Evolutionary conservation across 2,888 invertebrate genomes (phyloP).

Genomic region (Agrilus biguttatus): DNA sequence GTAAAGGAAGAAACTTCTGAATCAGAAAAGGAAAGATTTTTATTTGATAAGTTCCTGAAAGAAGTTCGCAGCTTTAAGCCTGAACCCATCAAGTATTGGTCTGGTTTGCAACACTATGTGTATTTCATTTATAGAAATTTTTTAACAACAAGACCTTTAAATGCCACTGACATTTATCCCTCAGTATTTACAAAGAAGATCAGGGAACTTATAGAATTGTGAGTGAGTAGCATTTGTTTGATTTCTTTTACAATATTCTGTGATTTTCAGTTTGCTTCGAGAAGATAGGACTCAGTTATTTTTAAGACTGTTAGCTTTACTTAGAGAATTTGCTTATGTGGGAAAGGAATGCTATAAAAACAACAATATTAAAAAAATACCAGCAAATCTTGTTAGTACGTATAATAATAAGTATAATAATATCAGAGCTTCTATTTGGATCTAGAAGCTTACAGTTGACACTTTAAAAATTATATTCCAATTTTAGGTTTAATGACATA

Average conservation of each 20-base stretch:
- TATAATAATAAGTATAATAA: slow-evolving; percentile 1
- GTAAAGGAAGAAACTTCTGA: slow-evolving; percentile 1
- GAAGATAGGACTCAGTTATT: slow-evolving; percentile 38
- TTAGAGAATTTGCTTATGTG: slow-evolving; percentile 49
- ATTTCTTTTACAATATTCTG: neutral
- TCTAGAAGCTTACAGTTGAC: neutral
- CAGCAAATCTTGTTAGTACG: slow-evolving; percentile 18
- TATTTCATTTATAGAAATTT: slow-evolving; percentile 25
- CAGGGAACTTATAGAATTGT: slow-evolving; percentile 21
- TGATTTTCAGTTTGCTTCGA: slow-evolving; percentile 17
- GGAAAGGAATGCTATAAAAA: slow-evolving; percentile 35
- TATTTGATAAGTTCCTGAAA: slow-evolving; percentile 12
- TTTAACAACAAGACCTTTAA: slow-evolving; percentile 19
- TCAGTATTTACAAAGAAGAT: slow-evolving; percentile 21
- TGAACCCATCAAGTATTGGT: slow-evolving; percentile 18
- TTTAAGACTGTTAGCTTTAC: slow-evolving; percentile 45
- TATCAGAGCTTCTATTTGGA: neutral
- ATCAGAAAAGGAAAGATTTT: slow-evolving; percentile 7
- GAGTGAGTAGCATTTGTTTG: slow-evolving; percentile 3
- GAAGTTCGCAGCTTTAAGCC: slow-evolving; percentile 13
- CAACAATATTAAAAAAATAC: slow-evolving; percentile 7
- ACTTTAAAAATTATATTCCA: slow-evolving; percentile 11
- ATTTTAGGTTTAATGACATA: slow-evolving; percentile 41
- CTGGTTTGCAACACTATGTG: slow-evolving; percentile 24
- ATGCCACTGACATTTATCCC: slow-evolving; percentile 19